phyloP scores from a whole-genome alignment of 2,113 vertebrate species.

The Phyllopteryx taeniolatus region DNA sequence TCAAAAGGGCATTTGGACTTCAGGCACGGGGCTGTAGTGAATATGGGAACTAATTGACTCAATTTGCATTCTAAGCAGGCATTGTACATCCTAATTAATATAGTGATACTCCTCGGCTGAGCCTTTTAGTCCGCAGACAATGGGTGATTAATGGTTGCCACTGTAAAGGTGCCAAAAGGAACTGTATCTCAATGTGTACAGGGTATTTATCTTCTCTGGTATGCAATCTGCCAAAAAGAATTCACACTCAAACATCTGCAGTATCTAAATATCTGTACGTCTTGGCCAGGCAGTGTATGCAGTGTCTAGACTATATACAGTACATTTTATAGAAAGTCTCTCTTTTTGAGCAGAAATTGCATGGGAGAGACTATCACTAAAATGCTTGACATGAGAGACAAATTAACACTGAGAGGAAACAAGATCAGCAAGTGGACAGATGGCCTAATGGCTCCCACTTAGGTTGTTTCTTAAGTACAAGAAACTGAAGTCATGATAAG shows the following conservation, averaged over 20 bases:
- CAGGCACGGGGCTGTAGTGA: slow-evolving; percentile 21
- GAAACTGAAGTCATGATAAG: not conserved
- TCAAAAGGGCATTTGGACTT: slow-evolving; percentile 29
- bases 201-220: slow-evolving; percentile 22
- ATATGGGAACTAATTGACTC: slow-evolving; percentile 37
- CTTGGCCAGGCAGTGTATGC: not conserved
- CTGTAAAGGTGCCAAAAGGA: slow-evolving; percentile 45
- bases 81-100: slow-evolving; percentile 47
- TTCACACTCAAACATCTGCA: not conserved
- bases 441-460: not conserved
- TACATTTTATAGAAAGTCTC: no score
- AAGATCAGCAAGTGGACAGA: slow-evolving; percentile 6
- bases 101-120: slow-evolving; percentile 41
- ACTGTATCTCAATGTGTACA: slow-evolving; percentile 21
- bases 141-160: slow-evolving; percentile 38
- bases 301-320: no score
- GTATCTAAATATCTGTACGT: slow-evolving; percentile 12
- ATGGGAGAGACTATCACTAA: not conserved
- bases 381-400: not conserved
- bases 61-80: slow-evolving; percentile 42
- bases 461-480: slow-evolving; percentile 3
- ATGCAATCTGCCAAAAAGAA: slow-evolving; percentile 20
- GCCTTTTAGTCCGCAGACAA: slow-evolving; percentile 47
- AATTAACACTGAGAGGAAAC: not conserved
- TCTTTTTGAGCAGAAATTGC: not conserved